Base-by-base conservation (phyloP, 2,888 invertebrate genomes). In the Drosophila prolongata region DNA sequence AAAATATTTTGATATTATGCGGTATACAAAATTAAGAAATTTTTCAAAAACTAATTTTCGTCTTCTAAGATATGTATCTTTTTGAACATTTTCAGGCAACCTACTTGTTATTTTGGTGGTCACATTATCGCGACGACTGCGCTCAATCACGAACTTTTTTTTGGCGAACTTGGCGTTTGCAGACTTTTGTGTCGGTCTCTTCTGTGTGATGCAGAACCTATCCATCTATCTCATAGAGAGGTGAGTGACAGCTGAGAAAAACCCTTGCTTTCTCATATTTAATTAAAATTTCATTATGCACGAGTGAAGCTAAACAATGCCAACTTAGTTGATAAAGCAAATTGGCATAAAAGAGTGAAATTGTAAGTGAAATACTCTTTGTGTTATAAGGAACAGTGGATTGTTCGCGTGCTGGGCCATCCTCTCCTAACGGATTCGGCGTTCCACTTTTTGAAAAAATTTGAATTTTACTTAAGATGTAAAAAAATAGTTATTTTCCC, bases 141-240 rank as follows among this genome's bases (percentile, higher is more conserved):
- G 97, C 62, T 97, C 97, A 38, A 96, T 97, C 78, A 98, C 98
- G 46, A 98, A 98, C 92, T 97, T 98, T 92, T 98, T 98, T 92
- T 93, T 98, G 90, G 97, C 97, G 19, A 98, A 98, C 92, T 93
- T 98, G 79, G 98, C 98, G 0, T 95, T 97, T 58, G 98, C 98
- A 4, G 98, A 98, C 92, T 94, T 98, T 79, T 97, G 97, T 89
- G 98, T 98, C n/a, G 97, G 97, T 9, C 94, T 97, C 58, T 98
- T 98, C 92, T 98, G 98, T 92, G 96, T 98, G 62, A 96, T 97
- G 91, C 98, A 98, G 91, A 98, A 97, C 90, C 93, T 98, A 81
- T 95, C 96, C 49, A 96, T 96, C 80, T 96, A 97, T 91, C 93
- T 97, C 61, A 95, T 96, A 81, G 95, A 95, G 54, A 95, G 95